phyloP scores from a whole-genome alignment of 2,888 invertebrate species.

The Melanophora roralis region DNA sequence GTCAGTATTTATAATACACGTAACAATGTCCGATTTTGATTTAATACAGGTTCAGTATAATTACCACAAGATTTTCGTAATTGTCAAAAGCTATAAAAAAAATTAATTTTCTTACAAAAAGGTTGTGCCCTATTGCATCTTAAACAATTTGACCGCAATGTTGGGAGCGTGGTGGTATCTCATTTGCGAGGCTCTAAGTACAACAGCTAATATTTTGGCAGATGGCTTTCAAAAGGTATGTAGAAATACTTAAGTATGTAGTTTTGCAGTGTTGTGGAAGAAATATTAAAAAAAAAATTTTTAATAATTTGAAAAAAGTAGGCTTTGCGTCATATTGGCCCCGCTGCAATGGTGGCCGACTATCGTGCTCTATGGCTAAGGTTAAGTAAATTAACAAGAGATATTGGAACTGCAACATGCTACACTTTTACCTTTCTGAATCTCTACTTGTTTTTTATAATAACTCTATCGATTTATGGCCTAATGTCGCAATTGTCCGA shows the following conservation, averaged over 20 bases:
- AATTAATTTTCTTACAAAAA: no score
- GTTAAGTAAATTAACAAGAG: conserved; percentile 82
- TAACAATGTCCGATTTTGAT: conserved; percentile 84
- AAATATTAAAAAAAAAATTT: no score
- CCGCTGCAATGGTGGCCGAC: conserved; percentile 83
- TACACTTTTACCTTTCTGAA: conserved; percentile 84
- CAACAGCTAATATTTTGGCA: conserved; percentile 82
- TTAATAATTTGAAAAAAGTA: conserved; percentile 64
- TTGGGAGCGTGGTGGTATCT: conserved; percentile 86
- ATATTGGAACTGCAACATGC: conserved; percentile 83
- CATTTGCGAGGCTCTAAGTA: conserved; percentile 82
- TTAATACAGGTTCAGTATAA: conserved; percentile 79
- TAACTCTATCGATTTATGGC: conserved; percentile 86
- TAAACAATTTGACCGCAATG: conserved; percentile 83
- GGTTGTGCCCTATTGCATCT: conserved; percentile 83
- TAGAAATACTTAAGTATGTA: background rate
- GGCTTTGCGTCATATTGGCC: conserved; percentile 83
- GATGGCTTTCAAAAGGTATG: conserved; percentile 83
- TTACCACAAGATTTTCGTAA: no score
- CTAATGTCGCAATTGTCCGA: conserved; percentile 85
- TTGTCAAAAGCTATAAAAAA: no score
- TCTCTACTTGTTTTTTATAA: conserved; percentile 84
- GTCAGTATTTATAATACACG: conserved; percentile 83
- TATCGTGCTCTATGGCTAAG: conserved; percentile 85
- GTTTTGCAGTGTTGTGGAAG: no score